Evolutionary conservation across 64 coral and sea anemone species (phyloP), one percentile per base, ranked within the genome.

Genomic region (Montipora capricornis): DNA sequence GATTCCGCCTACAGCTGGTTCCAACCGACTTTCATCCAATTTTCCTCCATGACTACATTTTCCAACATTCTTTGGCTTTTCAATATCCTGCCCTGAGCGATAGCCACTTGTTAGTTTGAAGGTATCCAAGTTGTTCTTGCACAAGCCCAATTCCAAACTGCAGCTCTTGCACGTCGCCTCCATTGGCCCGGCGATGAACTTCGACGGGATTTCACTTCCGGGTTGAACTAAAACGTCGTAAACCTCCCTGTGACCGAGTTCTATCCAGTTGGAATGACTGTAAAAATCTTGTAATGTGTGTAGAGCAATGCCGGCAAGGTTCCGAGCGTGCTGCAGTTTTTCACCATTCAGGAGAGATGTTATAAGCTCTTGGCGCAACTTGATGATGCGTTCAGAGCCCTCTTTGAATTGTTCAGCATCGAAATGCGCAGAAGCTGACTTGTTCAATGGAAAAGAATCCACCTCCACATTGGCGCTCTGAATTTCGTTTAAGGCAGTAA

Each of bases 271-370:
- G 37, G 94, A 91, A 29, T 77, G 94, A 51, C 94, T 92, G 94
- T 95, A 95, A 74, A 95, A 95, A 86, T 93, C 91, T 17, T 96
- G 95, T 51, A 96, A 80, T 0, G 95, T 96, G 80, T 96, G 95
- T 24, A 96, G 75, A 1, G 85, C 92, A 11, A 49, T 79, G 7
- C 95, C 95, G 13, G 91, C 80, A 3, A 88, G 53, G 24, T 93
- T 93, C 55, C 95, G 75, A 3, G 91, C 87, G 12, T 90, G 84
- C 37, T 93, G 85, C 5, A 88, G 20, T n/a, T 96, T 92, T 16
- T 93, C 71, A 22, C 74, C 91, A 17, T 80, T 75, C 14, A 89
- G 74, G 78, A 96, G 76, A 4, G 62, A 47, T 4, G 90, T 80
- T 78, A 93, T 79, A 12, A 96, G 48, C 47, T 90, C 55, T 71